Base-by-base conservation (phyloP, 2,888 invertebrate genomes). In the Amphipyra berbera region DNA sequence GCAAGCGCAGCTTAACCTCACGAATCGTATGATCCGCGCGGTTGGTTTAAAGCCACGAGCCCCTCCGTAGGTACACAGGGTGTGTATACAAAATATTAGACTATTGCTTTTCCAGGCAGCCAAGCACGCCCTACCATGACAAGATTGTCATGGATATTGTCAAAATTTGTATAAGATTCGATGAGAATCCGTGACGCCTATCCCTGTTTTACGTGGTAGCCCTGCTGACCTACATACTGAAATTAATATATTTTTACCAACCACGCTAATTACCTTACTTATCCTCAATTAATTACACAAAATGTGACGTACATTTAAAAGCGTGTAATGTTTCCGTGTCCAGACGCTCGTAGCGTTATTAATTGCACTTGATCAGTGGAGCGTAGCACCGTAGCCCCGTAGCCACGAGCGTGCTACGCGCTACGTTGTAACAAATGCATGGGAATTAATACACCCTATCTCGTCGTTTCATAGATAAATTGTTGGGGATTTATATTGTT, bases 341-440 rank as follows among this genome's bases (percentile, higher is more conserved):
- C 59, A 30, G 53, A 27, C 61, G 30, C 27, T 64, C 21, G 63
- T 64, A 58, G 54, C 59, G 59, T 75, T 76, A 75, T 62, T 75
- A 71, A 78, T 78, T 62, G 60, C 68, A 44, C n/a, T 35, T 57
- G 61, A 56, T 50, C 71, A 64, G 57, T 64, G 52, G 61, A 55
- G 57, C 78, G 76, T 78, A 70, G 72, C 61, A 35, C 42, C 50
- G 69, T 62, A 61, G 47, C 46, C 4, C 13, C 49, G 58, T 63
- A 30, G 30, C 30, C 30, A 7, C 30, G 30, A 65, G 66, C 70
- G 35, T 57, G 56, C 61, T 62, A 73, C 63, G 66, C 50, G 59
- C 61, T 57, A 70, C 63, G 38, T 41, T 46, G 47, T 61, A 50
- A 70, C 61, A 58, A 71, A 64, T 74, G 62, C 63, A 61, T 44